Base-by-base conservation (phyloP, 2,797 vertebrate species). In the Rhynchotus rufescens region DNA sequence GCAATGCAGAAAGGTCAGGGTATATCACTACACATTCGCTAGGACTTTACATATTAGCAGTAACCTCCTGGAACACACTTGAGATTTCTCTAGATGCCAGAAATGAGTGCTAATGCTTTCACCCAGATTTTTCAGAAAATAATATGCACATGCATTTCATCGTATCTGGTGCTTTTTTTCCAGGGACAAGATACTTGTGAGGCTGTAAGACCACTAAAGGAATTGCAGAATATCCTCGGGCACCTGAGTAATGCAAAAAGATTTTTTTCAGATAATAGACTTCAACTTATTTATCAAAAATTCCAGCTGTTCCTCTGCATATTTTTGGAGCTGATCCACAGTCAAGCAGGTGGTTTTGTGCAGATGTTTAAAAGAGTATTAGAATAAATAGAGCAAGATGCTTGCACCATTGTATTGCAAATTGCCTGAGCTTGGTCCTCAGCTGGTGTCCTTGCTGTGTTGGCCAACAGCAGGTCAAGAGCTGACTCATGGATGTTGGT, bases 311-410 rank as follows among this genome's bases (percentile, higher is more conserved):
- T 32, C 23, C 13, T 59, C 20, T 9, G 22, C n/a, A n/a, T n/a
- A 17, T 15, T 77, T 79, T 32, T 67, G 52, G 54, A 85, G 69
- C 16, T 66, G 69, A 65, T 34, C 54, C 25, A 2, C 8, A 51
- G 47, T 67, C 2, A 0, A 80, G 30, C 57, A 60, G 65, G 30
- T 61, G 83, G 79, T 80, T 95, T 75, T 69, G 81, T 89, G 66
- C 62, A 78, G 76, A 90, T 40, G 45, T 60, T 80, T 89, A 36
- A 59, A 72, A 40, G 42, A 82, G 28, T 34, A 66, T 87, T 80
- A 30, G 47, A 83, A 66, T 80, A 75, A 87, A 92, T 93, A 75
- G 62, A 87, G 56, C n/a, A 66, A 86, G 52, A 90, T 90, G 34
- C 36, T 84, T 90, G 65, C 73, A 20, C 62, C 32, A 85, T 87